phyloP scores from a whole-genome alignment of 2,113 vertebrate genomes.

The Aramus guarauna region DNA sequence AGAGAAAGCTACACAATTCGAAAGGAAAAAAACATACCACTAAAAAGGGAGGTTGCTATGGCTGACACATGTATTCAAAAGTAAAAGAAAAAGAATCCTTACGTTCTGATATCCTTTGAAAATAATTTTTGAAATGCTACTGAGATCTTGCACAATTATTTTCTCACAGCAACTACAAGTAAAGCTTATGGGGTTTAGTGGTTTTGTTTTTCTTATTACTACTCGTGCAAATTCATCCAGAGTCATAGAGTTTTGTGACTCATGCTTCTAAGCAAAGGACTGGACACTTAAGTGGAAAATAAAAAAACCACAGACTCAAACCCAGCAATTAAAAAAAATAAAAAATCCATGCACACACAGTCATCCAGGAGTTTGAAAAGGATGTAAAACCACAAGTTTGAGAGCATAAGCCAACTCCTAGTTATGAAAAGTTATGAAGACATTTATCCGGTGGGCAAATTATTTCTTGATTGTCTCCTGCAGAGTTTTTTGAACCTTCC shows the following conservation, averaged over 20 bases:
- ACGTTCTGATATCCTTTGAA: neutral
- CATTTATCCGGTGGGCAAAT: neutral
- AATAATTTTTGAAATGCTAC: neutral
- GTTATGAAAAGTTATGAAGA: neutral
- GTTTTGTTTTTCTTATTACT: conserved; percentile 19
- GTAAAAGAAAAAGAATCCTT: neutral
- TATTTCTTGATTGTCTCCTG: neutral
- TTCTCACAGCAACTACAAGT: neutral
- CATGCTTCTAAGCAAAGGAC: neutral
- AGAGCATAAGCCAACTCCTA: neutral
- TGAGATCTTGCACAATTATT: neutral
- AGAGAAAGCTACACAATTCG: neutral
- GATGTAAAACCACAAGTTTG: neutral
- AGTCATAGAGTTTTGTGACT: conserved; percentile 20
- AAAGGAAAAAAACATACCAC: neutral
- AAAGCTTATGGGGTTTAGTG: neutral
- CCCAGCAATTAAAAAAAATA: neutral
- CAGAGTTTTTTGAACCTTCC: neutral
- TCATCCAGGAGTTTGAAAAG: neutral
- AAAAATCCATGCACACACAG: neutral
- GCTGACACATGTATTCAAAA: neutral
- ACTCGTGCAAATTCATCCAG: neutral
- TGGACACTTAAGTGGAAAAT: conserved; percentile 17
- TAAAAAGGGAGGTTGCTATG: neutral
- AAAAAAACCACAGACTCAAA: neutral